These are phyloP conservation scores for Mionectes olivaceus DNA, from an alignment of 2,797 vertebrate species.

Conservation along the genomic window DNA sequence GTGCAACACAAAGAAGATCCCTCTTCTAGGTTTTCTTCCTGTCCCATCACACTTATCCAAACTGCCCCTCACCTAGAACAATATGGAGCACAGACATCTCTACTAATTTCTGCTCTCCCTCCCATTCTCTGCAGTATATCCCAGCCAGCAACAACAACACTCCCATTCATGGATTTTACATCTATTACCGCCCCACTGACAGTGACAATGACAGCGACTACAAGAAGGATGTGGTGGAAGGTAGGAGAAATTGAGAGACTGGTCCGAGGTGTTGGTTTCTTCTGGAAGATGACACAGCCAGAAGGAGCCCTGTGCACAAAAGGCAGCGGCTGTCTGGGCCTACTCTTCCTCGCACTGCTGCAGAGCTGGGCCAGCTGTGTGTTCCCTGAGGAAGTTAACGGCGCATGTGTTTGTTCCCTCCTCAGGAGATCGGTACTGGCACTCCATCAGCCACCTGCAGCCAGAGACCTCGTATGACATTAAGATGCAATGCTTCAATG, in stretches of 20 bases:
- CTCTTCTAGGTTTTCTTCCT: neutral
- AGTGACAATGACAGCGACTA: conserved; percentile 99
- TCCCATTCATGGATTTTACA: conserved; percentile 97
- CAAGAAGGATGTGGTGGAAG: conserved; percentile 96
- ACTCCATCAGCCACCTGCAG: conserved; percentile 95
- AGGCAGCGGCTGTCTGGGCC: neutral
- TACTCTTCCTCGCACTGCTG: neutral
- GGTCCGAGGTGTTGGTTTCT: neutral
- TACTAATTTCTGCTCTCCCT: conserved; percentile 23
- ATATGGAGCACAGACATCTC: neutral
- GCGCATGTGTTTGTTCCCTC: neutral
- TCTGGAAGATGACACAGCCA: neutral
- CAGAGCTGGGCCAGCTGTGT: neutral
- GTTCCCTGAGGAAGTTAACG: neutral
- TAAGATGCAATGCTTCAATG: conserved; percentile 98
- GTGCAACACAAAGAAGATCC: neutral
- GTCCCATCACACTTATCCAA: neutral
- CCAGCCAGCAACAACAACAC: conserved; percentile 94
- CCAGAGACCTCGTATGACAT: conserved; percentile 98
- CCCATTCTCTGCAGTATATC: conserved; percentile 83
- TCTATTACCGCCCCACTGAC: conserved; percentile 97
- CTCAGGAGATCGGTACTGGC: conserved; percentile 93
- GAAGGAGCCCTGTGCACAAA: neutral
- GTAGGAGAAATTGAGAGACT: conserved; percentile 65
- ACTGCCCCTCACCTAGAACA: neutral